phyloP scores from a whole-genome alignment of 2,888 invertebrate species.

The Mystacides longicornis region DNA sequence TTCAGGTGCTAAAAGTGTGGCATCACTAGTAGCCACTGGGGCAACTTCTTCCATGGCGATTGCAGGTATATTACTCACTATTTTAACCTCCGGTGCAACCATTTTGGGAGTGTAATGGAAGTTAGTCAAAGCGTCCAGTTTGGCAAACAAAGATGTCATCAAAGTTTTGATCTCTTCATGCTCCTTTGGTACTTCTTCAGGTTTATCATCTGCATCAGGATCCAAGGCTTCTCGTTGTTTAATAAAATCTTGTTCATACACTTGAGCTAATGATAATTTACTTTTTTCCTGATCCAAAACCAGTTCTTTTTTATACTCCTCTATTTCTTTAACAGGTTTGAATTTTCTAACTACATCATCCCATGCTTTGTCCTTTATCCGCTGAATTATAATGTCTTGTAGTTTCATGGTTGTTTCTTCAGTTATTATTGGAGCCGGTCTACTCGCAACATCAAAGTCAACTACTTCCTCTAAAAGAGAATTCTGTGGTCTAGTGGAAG shows the following conservation, averaged over 20 bases:
- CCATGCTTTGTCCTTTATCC: slow-evolving; percentile 90
- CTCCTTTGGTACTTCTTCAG: slow-evolving; percentile 62
- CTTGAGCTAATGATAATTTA: slow-evolving; percentile 84
- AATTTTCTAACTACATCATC: slow-evolving; percentile 87
- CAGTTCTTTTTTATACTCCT: slow-evolving; percentile 80
- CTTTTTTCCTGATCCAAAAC: slow-evolving; percentile 91
- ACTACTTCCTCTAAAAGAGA: slow-evolving; percentile 87
- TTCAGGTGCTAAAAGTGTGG: slow-evolving; percentile 82
- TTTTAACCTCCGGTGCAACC: slow-evolving; percentile 77
- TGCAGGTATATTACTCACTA: slow-evolving; percentile 85
- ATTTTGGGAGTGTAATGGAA: slow-evolving; percentile 91
- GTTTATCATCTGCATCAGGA: slow-evolving; percentile 48
- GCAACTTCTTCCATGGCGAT: slow-evolving; percentile 94
- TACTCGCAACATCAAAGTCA: slow-evolving; percentile 76
- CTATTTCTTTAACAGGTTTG: slow-evolving; percentile 73
- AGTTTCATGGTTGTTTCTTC: slow-evolving; percentile 80
- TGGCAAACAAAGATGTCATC: slow-evolving; percentile 70
- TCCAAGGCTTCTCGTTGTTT: slow-evolving; percentile 55
- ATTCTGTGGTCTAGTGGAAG: slow-evolving; percentile 76
- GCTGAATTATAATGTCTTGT: slow-evolving; percentile 84
- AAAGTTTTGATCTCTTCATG: slow-evolving; percentile 70
- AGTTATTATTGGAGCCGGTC: slow-evolving; percentile 87
- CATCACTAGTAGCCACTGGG: slow-evolving; percentile 80
- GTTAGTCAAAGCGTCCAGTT: slow-evolving; percentile 88
- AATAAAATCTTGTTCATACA: slow-evolving; percentile 85